A percentile compares a stretch with the other conserved stretches of the same genome.
These are phyloP conservation scores for Nicator chloris DNA, from an alignment of 2,113 vertebrate genomes.

Conservation along the genomic window DNA sequence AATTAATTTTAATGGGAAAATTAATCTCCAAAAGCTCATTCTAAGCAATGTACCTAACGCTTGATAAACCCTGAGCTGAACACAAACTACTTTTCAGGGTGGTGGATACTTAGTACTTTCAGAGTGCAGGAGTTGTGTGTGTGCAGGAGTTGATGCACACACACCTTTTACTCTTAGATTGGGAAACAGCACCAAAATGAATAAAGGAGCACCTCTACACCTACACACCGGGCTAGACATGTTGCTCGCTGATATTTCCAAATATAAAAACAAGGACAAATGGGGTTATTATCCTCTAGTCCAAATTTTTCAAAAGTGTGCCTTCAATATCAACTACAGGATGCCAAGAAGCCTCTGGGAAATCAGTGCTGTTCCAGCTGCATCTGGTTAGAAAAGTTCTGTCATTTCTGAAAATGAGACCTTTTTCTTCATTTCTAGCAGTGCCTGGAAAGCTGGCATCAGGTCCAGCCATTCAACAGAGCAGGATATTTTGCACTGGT, in stretches of 20 bases:
- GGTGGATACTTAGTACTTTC: not conserved
- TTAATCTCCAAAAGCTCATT: not conserved
- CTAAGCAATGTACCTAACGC: not conserved
- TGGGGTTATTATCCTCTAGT: not conserved
- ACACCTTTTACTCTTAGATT: not conserved
- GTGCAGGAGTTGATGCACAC: not conserved
- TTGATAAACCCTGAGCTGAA: not conserved
- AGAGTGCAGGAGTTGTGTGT: too few relatives aligned
- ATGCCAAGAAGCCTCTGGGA: not conserved
- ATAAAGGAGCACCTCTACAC: not conserved
- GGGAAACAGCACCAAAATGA: not conserved
- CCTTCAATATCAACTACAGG: not conserved
- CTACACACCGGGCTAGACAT: not conserved
- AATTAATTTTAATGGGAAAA: conserved; percentile 20
- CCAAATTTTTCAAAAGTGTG: not conserved
- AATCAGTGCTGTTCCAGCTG: not conserved
- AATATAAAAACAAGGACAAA: not conserved
- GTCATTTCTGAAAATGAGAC: not conserved
- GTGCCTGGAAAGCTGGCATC: not conserved
- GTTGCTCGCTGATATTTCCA: not conserved
- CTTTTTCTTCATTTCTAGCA: not conserved
- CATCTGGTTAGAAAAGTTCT: not conserved
- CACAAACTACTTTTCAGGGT: not conserved
- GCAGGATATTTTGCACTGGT: not conserved
- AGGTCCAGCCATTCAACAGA: not conserved